Base-by-base conservation (phyloP, 2,888 invertebrate genomes). In the Pardosa pseudoannulata region DNA sequence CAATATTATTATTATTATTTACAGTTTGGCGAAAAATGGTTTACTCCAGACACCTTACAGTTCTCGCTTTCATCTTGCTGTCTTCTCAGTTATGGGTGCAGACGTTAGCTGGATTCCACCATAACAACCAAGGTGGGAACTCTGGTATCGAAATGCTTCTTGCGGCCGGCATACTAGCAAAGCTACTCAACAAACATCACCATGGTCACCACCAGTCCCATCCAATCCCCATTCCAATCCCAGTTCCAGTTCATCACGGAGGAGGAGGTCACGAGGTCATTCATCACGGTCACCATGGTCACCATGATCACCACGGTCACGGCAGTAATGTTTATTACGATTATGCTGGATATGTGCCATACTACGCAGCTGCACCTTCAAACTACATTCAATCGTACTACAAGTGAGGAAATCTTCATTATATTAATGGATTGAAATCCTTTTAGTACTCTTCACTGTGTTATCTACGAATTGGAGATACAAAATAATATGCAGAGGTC, bases 111-210 rank as follows among this genome's bases (percentile, higher is more conserved):
- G 27, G 23, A 3, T 71, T 71, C 32, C 78, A 83, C 31, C 31
- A 70, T 23, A 23, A 75, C 11, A 46, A 71, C 23, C 13, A 67
- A 11, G 27, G 56, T 0, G 73, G 78, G 9, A 74, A 79, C 16
- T 79, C 79, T 9, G 85, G 85, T 11, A 85, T 85, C 13, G 86
- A 87, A 56, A 87, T 87, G 80, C 86, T 87, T 11, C 23, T 80
- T 29, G 86, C 86, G 1, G 86, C 80, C 6, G 80, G 86, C 13
- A 87, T 80, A 23, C 39, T 87, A 16, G 86, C 86, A 1, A 87
- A 80, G 31, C 56, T 87, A 1, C 50, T 87, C 19, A 87, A 87
- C 71, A 80, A 76, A 27, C 73, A 74, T n/a, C 65, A 62, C 6
- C 85, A 79, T 39, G 80, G 80, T 50, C 75, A 87, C 2, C 71